Base-by-base conservation (phyloP, 1,140 invertebrate genomes). In the Pectinophora gossypiella region DNA sequence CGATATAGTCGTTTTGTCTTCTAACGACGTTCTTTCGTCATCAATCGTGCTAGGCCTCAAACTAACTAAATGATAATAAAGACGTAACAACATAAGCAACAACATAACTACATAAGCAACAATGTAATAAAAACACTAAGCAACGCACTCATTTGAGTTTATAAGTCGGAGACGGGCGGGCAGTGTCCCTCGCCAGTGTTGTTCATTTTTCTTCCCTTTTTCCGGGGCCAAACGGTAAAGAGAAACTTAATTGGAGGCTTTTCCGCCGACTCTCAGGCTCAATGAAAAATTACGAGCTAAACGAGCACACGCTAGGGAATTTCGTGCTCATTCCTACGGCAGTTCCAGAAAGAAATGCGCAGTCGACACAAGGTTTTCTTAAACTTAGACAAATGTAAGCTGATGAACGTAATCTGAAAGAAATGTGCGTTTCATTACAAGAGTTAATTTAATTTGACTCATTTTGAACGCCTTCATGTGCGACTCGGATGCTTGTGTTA, bases 201-300 rank as follows among this genome's bases (percentile, higher is more conserved):
- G 54, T 56, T 27, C 54, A 56, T 56, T 56, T 56, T 46, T 56
- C 54, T 50, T 77, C 61, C 65, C 71, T 66, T 72, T 75, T 74
- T 65, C 64, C 54, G 58, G 60, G 60, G 65, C 61, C 68, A 80
- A 76, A 80, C 74, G 72, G 72, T 73, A 83, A 83, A 83, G 79
- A 86, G 83, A 81, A 84, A 81, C 83, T 86, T 86, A 86, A 86
- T 86, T 86, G 83, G 76, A 80, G 83, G 79, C 72, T 77, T 81
- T 76, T 59, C 72, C 66, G 67, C 64, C 74, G 72, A 77, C 72
- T 79, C 74, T 77, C 71, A 60, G 76, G 70, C 82, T 83, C 83
- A 86, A 86, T 86, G 83, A 86, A 83, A 86, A 84, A 86, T 86
- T 84, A 86, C 77, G 77, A 80, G 78, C 59, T 74, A 84, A 83